phyloP scores from a whole-genome alignment of 2,888 invertebrate species.

The Andricus curvator region DNA sequence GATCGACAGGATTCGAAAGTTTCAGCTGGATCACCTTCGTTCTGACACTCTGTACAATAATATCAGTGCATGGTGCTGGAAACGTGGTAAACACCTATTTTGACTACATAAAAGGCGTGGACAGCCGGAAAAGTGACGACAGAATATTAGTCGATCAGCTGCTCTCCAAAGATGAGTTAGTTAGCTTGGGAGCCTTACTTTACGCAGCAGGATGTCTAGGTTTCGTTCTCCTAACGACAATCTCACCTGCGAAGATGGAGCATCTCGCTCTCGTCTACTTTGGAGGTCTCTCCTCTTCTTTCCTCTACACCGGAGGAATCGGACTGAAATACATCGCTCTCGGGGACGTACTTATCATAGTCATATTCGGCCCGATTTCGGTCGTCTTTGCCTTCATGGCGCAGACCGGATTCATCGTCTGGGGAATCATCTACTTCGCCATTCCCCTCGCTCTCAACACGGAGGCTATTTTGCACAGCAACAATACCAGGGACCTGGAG shows the following conservation, averaged over 20 bases:
- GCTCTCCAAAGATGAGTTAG: slow-evolving; percentile 89
- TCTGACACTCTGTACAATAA: slow-evolving; percentile 90
- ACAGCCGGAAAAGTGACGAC: slow-evolving; percentile 95
- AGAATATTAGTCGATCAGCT: slow-evolving; percentile 96
- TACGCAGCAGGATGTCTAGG: slow-evolving; percentile 93
- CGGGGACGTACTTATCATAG: slow-evolving; percentile 94
- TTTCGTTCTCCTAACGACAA: slow-evolving; percentile 86
- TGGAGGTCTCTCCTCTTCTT: slow-evolving; percentile 96
- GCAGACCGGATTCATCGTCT: slow-evolving; percentile 94
- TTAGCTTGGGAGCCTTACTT: slow-evolving; percentile 92
- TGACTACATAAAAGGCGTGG: slow-evolving; percentile 96
- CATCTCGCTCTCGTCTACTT: slow-evolving; percentile 96
- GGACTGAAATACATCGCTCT: slow-evolving; percentile 97
- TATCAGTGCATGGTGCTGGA: slow-evolving; percentile 96
- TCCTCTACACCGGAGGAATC: slow-evolving; percentile 97
- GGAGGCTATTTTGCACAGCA: slow-evolving; percentile 96
- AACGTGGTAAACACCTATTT: slow-evolving; percentile 98
- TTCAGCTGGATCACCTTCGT: slow-evolving; percentile 90
- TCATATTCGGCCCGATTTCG: slow-evolving; percentile 96
- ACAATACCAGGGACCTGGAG: slow-evolving; percentile 95
- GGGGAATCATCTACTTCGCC: slow-evolving; percentile 95
- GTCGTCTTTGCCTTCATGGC: slow-evolving; percentile 96
- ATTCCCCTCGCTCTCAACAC: slow-evolving; percentile 96
- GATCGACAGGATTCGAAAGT: slow-evolving; percentile 86
- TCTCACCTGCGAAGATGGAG: slow-evolving; percentile 96